Evolutionary conservation across 2,113 vertebrate species (phyloP), one percentile per base, ranked within the genome.

Genomic region (Sporophila hypoxantha): DNA sequence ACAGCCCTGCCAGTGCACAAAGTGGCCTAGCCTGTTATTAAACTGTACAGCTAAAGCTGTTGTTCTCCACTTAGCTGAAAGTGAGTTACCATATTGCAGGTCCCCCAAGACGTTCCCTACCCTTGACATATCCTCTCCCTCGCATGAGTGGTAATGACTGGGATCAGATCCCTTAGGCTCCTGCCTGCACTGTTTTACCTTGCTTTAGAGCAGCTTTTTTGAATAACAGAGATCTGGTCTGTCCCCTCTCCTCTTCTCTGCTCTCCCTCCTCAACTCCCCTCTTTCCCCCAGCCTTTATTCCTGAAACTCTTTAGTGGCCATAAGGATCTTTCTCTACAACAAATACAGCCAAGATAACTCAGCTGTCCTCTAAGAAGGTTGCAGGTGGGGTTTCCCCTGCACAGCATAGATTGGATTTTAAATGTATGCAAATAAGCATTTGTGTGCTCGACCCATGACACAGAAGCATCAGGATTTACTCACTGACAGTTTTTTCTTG

Each of bases 81-180:
- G 94, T 89, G 94, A 95, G 95, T 95, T 94, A 94, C 95, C 92
- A 95, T 95, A 94, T 95, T 95, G 94, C 88, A 91, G 77, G 89
- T 95, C 91, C 92, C 85, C 50, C 88, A 95, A 94, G 94, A 95
- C 80, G 1, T 91, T 95, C 89, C 85, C 91, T 95, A 94, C 89
- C 92, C 94, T 95, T 95, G 92, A 94, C 91, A 94, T 95, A 95
- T 74, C 95, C 92, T 95, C 85, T 95, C 94, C 67, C 59, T 92
- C n/a, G 32, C 91, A 88, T 86, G 88, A 94, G 88, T 82, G 67
- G 82, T 95, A 93, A 89, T 95, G 85, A 83, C 89, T 79, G 89
- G 91, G 85, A 94, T 92, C 92, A 95, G 74, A 81, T 95, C 89
- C 85, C 88, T 86, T 74, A 93, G 89, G 91, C 76, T 94, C 32